phyloP scores from a whole-genome alignment of 2,888 invertebrate genomes.

The Dryomyza anilis region DNA sequence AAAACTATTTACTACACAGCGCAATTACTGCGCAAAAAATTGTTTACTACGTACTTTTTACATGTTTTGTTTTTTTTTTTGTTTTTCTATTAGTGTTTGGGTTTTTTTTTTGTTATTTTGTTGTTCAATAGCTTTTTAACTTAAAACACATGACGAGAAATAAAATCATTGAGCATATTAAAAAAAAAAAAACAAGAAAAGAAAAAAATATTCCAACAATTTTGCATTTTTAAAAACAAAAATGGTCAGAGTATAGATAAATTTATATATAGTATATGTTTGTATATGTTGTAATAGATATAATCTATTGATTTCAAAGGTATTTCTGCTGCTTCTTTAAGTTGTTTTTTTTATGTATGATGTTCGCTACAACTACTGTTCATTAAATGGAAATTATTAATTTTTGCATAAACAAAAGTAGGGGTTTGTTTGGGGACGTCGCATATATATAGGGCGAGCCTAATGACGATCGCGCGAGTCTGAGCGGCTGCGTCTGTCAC shows the following conservation, averaged over 20 bases:
- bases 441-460: too few species aligned
- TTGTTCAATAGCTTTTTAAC: neutral
- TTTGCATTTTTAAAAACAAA: too few species aligned
- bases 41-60: constrained; percentile 1
- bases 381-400: neutral
- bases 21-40: too few species aligned
- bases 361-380: neutral
- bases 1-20: constrained; percentile 1
- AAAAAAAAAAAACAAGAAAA: too few species aligned
- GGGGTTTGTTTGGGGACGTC: constrained; percentile 41
- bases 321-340: neutral
- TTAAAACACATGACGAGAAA: neutral
- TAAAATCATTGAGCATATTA: neutral
- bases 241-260: too few species aligned
- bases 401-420: constrained; percentile 6
- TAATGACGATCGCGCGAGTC: constrained; percentile 67
- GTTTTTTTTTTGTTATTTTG: neutral
- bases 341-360: neutral
- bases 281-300: too few species aligned
- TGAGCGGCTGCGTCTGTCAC: constrained; percentile 66
- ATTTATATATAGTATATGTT: too few species aligned
- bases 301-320: neutral
- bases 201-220: too few species aligned
- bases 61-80: neutral
- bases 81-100: neutral